Evolutionary conservation across 2,113 vertebrate species (phyloP).

Genomic region (Trogon melanurus): DNA sequence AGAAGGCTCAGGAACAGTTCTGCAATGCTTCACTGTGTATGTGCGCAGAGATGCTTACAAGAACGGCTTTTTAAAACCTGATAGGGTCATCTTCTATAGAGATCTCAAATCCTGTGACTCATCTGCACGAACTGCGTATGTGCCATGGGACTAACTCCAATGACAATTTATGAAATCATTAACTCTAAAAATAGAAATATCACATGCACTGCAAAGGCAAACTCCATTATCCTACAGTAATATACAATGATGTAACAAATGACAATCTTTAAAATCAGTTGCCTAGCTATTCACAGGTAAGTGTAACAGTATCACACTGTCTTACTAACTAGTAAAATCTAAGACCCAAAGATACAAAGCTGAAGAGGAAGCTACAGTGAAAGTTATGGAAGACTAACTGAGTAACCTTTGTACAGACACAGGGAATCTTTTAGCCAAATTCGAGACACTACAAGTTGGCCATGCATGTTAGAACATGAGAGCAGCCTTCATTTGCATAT

Average conservation of each 20-base stretch:
- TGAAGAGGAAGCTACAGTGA: not conserved
- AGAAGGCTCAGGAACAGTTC: not conserved
- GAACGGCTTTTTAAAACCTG: not conserved
- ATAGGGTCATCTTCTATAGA: not conserved
- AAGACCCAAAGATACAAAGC: not conserved
- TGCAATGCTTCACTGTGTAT: not conserved
- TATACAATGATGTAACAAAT: not conserved
- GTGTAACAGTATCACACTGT: not conserved
- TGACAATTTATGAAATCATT: not conserved
- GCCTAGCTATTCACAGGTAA: not conserved
- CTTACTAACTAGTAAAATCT: not conserved
- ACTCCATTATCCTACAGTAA: not conserved
- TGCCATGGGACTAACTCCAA: not conserved
- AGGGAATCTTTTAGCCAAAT: not conserved
- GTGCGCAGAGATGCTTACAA: not conserved
- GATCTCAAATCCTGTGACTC: not conserved
- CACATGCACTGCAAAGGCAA: not conserved
- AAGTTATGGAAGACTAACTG: not conserved
- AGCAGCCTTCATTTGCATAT: not conserved
- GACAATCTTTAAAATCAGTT: not conserved
- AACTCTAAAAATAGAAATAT: not conserved
- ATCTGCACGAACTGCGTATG: rapidly evolving
- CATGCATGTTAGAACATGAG: not conserved
- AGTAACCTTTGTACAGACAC: not conserved
- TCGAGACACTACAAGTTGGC: not conserved